Evolutionary conservation across 2,888 invertebrate genomes (phyloP), one percentile per base, ranked within the genome.

Genomic region (Ectemnius lituratus): DNA sequence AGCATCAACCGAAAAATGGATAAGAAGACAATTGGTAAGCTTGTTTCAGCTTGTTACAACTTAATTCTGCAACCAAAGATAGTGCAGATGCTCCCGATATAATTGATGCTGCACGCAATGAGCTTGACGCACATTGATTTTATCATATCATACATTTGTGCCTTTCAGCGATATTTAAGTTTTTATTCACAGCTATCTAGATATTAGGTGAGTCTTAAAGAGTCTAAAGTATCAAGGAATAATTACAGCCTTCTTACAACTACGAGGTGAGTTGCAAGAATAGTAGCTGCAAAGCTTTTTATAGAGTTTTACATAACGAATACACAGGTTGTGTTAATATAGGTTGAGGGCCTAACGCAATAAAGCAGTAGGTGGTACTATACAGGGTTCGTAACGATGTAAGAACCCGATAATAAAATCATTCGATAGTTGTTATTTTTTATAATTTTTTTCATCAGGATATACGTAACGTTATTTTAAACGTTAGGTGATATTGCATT

Each of bases 71-170:
- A 59, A 59, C 75, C 73, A 75, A 75, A 73, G 75, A 75, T 68
- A 27, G 59, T 13, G 18, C 62, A 46, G 73, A 62, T 72, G 47
- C 20, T 64, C 61, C 57, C 45, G 4, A 57, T 73, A 37, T 37
- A 68, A 73, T 28, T 65, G 73, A 47, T 60, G 46, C 16, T 68
- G 61, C 56, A 27, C 65, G 57, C 56, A 27, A 62, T 23, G 46
- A 76, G 11, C 46, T 57, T 57, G 45, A 45, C 47, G 61, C 68
- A 68, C 66, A 69, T 73, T 59, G 47, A 69, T 63, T 76, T 47
- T 37, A 66, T 46, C 46, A 61, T 52, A 59, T 27, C 45, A 52
- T 79, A 79, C 77, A 80, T 80, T 74, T 14, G 80, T 80, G 80
- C 80, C 79, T 80, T 80, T 76, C 65, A 28, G 73, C 66, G 72